A percentile compares a stretch with the other conserved stretches of the same genome.
phyloP scores from a whole-genome alignment of 23 tunicate genomes.

The Trididemnum clinides region DNA sequence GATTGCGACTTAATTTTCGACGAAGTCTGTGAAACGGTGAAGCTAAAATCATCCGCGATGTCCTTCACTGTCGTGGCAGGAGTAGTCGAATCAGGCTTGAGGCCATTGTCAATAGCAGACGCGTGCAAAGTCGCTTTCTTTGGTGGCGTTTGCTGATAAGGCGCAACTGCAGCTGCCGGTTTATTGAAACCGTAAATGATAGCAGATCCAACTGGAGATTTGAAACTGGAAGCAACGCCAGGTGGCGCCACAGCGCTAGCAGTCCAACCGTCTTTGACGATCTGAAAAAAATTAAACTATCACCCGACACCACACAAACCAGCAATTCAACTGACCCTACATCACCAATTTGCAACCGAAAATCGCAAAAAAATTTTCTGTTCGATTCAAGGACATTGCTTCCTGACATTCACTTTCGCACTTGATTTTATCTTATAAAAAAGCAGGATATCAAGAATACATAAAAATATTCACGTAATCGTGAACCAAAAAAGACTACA shows the following conservation, averaged over 20 bases:
- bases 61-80: not conserved
- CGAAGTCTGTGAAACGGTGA: conserved; percentile 23
- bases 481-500: too few relatives aligned
- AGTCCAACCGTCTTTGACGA: conserved; percentile 74
- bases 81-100: not conserved
- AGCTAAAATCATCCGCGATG: conserved; percentile 63
- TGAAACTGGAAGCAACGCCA: not conserved
- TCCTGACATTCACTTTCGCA: too few relatives aligned
- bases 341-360: too few relatives aligned
- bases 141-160: conserved; percentile 71
- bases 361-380: too few relatives aligned
- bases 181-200: conserved; percentile 79
- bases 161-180: conserved; percentile 89
- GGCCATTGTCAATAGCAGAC: not conserved
- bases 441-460: too few relatives aligned
- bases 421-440: too few relatives aligned
- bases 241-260: conserved; percentile 5
- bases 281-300: conserved; percentile 31
- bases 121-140: not conserved
- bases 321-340: too few relatives aligned
- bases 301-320: too few relatives aligned
- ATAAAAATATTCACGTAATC: too few relatives aligned
- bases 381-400: too few relatives aligned
- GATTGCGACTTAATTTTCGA: not conserved
- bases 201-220: conserved; percentile 2